Evolutionary conservation across 2,113 vertebrate species (phyloP).

Genomic region (Nesogale talazaci): DNA sequence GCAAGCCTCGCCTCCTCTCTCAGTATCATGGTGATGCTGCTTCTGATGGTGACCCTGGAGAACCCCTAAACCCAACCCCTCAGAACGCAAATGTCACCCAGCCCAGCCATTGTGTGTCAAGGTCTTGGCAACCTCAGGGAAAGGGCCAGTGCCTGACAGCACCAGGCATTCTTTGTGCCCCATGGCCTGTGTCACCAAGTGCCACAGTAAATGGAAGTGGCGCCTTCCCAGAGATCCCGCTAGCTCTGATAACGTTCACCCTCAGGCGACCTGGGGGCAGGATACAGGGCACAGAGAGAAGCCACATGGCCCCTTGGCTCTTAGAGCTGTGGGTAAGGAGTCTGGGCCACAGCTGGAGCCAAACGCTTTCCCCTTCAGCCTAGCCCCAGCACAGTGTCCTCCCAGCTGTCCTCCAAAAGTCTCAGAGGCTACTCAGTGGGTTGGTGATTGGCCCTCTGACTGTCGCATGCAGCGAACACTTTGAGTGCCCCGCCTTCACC

Average conservation of each 20-base stretch:
- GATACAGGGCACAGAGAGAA: conserved; percentile 64
- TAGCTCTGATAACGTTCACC: conserved; percentile 70
- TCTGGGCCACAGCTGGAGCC: conserved; percentile 17
- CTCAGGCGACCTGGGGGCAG: conserved; percentile 65
- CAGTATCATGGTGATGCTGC: background rate
- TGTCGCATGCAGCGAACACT: background rate
- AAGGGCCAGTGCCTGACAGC: conserved; percentile 47
- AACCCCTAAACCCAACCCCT: background rate
- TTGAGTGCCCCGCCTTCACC: background rate
- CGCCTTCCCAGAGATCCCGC: conserved; percentile 50
- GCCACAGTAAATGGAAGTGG: conserved; percentile 77
- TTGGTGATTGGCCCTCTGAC: background rate
- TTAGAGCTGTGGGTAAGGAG: conserved; percentile 11
- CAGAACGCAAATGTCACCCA: background rate
- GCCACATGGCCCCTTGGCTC: conserved; percentile 74
- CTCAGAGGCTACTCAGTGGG: background rate
- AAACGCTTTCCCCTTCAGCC: conserved; percentile 6
- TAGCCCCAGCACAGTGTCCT: background rate
- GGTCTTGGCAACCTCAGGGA: background rate
- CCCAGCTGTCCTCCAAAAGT: background rate
- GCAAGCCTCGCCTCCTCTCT: background rate
- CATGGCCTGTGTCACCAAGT: conserved; percentile 75
- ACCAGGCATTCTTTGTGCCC: background rate
- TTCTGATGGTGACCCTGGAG: background rate
- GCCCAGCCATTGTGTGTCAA: background rate